Evolutionary conservation across 2,888 invertebrate species (phyloP).

Genomic region (Cantharis rufa): DNA sequence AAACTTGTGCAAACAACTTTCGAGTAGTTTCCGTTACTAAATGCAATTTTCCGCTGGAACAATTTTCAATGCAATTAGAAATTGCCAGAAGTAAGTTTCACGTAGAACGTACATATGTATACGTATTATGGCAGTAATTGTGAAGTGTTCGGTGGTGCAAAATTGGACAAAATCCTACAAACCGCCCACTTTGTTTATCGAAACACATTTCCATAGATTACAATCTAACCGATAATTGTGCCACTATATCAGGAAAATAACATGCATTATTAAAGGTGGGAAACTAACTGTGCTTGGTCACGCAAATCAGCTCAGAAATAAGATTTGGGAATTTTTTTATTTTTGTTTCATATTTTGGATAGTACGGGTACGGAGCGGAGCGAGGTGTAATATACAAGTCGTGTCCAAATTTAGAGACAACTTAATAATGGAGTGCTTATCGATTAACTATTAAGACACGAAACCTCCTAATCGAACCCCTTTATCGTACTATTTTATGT

Average conservation of each 20-base stretch:
- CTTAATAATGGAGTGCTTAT: slow-evolving; percentile 5
- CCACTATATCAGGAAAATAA: slow-evolving; percentile 17
- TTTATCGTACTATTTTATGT: slow-evolving; percentile 6
- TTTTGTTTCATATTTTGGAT: not conserved
- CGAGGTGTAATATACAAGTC: slow-evolving; percentile 4
- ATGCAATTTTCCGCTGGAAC: not conserved
- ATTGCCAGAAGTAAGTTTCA: not conserved
- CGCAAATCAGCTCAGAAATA: slow-evolving; percentile 5
- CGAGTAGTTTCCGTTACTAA: not conserved
- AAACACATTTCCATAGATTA: slow-evolving; percentile 13
- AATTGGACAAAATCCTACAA: not conserved
- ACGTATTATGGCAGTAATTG: not conserved
- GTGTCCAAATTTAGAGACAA: slow-evolving; percentile 7
- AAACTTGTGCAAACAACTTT: not conserved
- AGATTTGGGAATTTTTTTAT: not conserved
- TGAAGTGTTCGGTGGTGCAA: not conserved
- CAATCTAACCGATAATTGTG: slow-evolving; percentile 15
- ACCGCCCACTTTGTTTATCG: slow-evolving; percentile 7
- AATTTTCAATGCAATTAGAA: slow-evolving; percentile 1
- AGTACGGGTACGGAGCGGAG: not conserved
- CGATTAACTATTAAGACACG: slow-evolving; percentile 13
- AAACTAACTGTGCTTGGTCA: slow-evolving; percentile 18
- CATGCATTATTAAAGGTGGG: slow-evolving; percentile 12
- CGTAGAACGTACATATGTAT: not conserved
- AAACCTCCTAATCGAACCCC: slow-evolving; percentile 6